Evolutionary conservation across 2,888 invertebrate species (phyloP).

Genomic region (Scaptomyza tumidula): DNA sequence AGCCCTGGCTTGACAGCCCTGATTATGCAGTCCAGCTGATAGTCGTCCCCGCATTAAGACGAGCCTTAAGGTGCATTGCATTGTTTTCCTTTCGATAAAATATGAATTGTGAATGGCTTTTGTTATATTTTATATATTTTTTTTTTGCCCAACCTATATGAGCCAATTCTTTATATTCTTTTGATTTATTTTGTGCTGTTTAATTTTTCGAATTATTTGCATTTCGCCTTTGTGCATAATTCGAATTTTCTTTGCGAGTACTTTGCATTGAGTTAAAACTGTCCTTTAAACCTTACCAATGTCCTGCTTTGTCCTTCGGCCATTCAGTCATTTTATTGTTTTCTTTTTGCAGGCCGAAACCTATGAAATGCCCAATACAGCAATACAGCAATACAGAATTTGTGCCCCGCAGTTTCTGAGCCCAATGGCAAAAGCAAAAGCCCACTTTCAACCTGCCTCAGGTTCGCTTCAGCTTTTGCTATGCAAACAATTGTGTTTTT

Average conservation of each 20-base stretch:
- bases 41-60: too few relatives aligned
- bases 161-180: not conserved
- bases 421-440: not conserved
- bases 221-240: not conserved
- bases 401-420: not conserved
- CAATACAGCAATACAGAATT: not conserved
- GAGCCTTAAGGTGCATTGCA: too few relatives aligned
- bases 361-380: not conserved
- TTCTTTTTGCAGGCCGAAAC: too few relatives aligned
- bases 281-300: not conserved
- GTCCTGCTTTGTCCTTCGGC: not conserved
- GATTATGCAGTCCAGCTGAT: too few relatives aligned
- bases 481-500: conserved; percentile 30
- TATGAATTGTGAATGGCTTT: too few relatives aligned
- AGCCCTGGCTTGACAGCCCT: too few relatives aligned
- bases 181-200: too few relatives aligned
- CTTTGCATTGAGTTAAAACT: too few relatives aligned
- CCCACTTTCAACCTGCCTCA: conserved; percentile 8
- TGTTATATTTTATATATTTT: not conserved
- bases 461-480: conserved; percentile 13
- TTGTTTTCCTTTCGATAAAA: too few relatives aligned
- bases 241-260: not conserved
- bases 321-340: too few relatives aligned
- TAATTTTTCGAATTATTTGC: not conserved
- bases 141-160: not conserved